A percentile compares a stretch with the other conserved stretches of the same genome.
Conservation (phyloP, 2,888 invertebrate species). For the Crepidodera aurea region DNA sequence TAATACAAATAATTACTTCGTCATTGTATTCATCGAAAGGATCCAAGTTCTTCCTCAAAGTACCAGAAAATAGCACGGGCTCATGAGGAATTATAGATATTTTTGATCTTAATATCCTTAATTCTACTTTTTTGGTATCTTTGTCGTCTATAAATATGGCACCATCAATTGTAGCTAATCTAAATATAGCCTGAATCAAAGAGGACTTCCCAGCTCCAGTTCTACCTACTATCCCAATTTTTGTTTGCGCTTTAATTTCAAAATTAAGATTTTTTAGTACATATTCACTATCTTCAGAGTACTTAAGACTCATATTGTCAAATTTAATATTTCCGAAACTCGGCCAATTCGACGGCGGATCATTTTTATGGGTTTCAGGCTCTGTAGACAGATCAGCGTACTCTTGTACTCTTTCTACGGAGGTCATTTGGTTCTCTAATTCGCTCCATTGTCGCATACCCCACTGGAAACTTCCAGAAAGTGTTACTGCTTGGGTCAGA, state of each 20-base stretch:
- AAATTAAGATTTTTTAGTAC: constrained; percentile 79
- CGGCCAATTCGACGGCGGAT: constrained; percentile 77
- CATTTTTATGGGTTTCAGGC: constrained; percentile 65
- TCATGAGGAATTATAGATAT: constrained; percentile 88
- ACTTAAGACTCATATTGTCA: constrained; percentile 73
- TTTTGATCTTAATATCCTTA: constrained; percentile 76
- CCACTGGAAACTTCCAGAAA: constrained; percentile 74
- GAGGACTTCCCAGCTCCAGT: constrained; percentile 87
- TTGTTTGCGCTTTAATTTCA: constrained; percentile 71
- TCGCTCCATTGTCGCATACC: constrained; percentile 86
- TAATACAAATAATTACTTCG: constrained; percentile 57
- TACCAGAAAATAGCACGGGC: constrained; percentile 85
- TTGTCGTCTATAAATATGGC: constrained; percentile 81
- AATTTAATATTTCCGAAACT: constrained; percentile 73
- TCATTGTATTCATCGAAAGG: constrained; percentile 86
- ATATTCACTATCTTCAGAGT: constrained; percentile 73
- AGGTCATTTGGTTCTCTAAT: constrained; percentile 84
- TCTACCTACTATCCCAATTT: constrained; percentile 82
- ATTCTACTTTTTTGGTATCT: constrained; percentile 72
- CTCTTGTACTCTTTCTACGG: constrained; percentile 86
- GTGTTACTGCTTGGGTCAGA: constrained; percentile 81
- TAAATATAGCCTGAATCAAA: constrained; percentile 78
- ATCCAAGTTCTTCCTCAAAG: constrained; percentile 87
- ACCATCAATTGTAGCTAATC: constrained; percentile 80
- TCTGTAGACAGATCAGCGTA: constrained; percentile 78